Evolutionary conservation across 2,113 vertebrate species (phyloP).

Genomic region (Mormoops blainvillei): DNA sequence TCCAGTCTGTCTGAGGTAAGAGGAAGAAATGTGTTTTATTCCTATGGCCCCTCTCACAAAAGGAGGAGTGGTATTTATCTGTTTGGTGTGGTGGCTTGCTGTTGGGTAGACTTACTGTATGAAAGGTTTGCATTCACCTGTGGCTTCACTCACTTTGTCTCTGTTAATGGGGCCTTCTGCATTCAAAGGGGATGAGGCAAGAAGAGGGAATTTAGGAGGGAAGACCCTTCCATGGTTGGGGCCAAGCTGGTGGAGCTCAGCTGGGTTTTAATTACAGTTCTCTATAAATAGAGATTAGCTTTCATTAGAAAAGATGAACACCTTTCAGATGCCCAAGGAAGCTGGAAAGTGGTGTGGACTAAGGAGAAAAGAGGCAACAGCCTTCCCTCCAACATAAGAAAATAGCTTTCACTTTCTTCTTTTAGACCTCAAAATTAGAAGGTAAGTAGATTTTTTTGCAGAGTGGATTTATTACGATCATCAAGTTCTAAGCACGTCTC

Average conservation of each 20-base stretch:
- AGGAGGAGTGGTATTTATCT: background rate
- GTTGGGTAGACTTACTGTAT: background rate
- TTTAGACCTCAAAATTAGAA: background rate
- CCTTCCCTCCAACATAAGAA: background rate
- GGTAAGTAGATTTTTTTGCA: background rate
- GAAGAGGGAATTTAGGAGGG: background rate
- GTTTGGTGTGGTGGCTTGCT: background rate
- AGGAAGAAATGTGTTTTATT: background rate
- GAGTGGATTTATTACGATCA: background rate
- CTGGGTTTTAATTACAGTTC: background rate
- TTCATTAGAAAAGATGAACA: background rate
- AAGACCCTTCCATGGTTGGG: background rate
- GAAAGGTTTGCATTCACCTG: accelerated
- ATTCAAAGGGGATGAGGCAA: background rate
- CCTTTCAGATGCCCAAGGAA: background rate
- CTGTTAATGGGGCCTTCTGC: background rate
- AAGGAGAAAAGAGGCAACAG: background rate
- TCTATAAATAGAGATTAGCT: background rate
- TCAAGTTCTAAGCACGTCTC: background rate
- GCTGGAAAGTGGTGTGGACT: background rate
- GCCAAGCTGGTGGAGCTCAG: background rate
- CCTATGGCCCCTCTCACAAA: background rate
- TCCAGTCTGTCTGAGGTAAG: background rate
- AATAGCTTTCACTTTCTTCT: background rate
- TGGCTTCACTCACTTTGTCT: background rate